These are phyloP conservation scores for Thera britannica DNA, from an alignment of 2,888 invertebrate species.

Conservation along the genomic window DNA sequence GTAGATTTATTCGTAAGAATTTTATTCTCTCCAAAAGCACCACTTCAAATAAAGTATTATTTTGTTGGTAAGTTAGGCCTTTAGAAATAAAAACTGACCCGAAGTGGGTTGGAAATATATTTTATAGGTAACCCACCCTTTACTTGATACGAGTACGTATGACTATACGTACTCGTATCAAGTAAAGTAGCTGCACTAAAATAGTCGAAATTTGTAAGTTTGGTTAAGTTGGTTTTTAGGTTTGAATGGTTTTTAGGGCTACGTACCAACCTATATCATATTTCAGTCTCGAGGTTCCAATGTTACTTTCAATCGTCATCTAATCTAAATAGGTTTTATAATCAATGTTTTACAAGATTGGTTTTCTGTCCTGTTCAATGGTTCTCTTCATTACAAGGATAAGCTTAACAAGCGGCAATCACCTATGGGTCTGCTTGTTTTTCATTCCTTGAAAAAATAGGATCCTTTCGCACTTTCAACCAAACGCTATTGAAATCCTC, in stretches of 20 bases:
- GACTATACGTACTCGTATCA: too few species aligned
- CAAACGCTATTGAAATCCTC: slow-evolving; percentile 21
- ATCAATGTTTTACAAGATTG: background rate
- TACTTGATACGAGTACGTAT: too few species aligned
- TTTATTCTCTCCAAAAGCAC: slow-evolving; percentile 23
- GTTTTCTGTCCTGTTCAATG: slow-evolving; percentile 5
- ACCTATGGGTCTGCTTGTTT: slow-evolving; percentile 26
- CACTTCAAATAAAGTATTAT: slow-evolving; percentile 24
- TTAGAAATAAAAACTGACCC: background rate
- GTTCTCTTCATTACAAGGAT: slow-evolving; percentile 12
- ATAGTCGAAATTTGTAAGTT: too few species aligned
- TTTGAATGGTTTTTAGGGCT: too few species aligned
- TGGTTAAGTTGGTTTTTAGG: too few species aligned
- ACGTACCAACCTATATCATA: too few species aligned
- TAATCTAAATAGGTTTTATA: background rate
- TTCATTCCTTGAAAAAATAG: slow-evolving; percentile 21
- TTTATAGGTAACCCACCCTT: too few species aligned
- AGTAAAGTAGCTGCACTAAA: too few species aligned
- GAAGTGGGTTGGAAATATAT: too few species aligned
- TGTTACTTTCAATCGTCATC: too few species aligned
- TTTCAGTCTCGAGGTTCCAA: background rate
- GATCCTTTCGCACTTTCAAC: slow-evolving; percentile 14
- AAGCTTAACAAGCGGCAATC: slow-evolving; percentile 17
- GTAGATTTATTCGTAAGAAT: slow-evolving; percentile 54
- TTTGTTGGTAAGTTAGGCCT: slow-evolving; percentile 2